These are phyloP conservation scores for Synergus japonicus DNA, from an alignment of 2,888 invertebrate genomes.

Conservation along the genomic window DNA sequence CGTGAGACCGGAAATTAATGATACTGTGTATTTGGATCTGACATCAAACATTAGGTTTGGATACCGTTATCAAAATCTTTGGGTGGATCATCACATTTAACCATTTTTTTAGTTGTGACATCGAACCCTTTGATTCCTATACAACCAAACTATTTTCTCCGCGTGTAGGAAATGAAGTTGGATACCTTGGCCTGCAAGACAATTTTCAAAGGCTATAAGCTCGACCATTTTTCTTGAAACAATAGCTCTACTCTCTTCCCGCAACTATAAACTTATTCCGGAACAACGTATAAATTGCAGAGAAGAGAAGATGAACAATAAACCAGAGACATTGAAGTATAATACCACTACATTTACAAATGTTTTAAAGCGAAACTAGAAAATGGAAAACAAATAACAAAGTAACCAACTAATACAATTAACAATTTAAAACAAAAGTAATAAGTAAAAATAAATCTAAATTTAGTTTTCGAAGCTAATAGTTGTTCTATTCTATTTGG, in stretches of 20 bases:
- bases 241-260: slow-evolving; percentile 17
- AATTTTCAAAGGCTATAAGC: neutral
- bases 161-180: neutral
- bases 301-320: neutral
- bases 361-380: neutral
- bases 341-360: neutral
- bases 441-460: neutral
- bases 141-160: no score
- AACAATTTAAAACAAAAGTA: neutral
- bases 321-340: neutral
- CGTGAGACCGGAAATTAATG: neutral
- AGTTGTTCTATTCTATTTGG: neutral
- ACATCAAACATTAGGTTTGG: no score
- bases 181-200: neutral
- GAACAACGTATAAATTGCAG: neutral
- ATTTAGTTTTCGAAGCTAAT: neutral
- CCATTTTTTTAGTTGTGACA: no score
- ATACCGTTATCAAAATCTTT: no score
- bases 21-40: no score
- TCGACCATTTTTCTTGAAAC: slow-evolving; percentile 11
- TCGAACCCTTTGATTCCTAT: no score
- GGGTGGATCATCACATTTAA: no score
- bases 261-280: neutral
- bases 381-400: neutral
- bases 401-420: neutral